These are phyloP conservation scores for Psilanteris sp. DNA, from an alignment of 1,140 invertebrate species.

Conservation along the genomic window DNA sequence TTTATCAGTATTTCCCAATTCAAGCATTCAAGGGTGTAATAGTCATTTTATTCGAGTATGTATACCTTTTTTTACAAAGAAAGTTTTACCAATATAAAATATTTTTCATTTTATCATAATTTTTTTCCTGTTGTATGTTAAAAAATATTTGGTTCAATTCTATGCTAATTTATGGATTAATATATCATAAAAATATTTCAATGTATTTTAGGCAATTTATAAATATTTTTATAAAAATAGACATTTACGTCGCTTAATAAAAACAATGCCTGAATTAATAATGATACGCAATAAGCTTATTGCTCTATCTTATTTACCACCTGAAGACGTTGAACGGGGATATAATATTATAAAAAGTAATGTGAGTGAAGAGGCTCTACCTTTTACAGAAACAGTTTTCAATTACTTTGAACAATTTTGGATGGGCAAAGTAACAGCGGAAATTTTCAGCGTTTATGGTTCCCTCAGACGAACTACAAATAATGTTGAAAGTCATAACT, in stretches of 20 bases:
- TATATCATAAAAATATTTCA: too few species aligned
- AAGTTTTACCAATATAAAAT: too few species aligned
- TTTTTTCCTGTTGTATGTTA: too few species aligned
- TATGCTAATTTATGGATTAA: too few species aligned
- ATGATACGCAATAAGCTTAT: not conserved
- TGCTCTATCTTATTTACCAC: not conserved
- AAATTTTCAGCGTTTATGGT: not conserved
- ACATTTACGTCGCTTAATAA: not conserved
- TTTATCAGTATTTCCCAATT: too few species aligned
- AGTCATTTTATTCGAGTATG: too few species aligned
- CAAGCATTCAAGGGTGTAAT: too few species aligned
- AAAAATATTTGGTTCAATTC: too few species aligned
- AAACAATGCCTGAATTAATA: not conserved
- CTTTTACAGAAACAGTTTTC: not conserved
- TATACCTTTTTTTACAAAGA: too few species aligned
- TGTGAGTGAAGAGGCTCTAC: not conserved
- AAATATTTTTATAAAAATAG: not conserved
- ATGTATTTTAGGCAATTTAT: not conserved
- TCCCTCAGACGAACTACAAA: not conserved
- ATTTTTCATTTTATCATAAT: too few species aligned
- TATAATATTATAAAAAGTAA: not conserved
- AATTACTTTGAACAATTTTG: not conserved
- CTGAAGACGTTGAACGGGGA: too few species aligned
- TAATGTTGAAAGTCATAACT: not conserved
- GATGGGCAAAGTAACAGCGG: not conserved